phyloP scores from a whole-genome alignment of 2,797 vertebrate genomes.

The Lithobates pipiens region DNA sequence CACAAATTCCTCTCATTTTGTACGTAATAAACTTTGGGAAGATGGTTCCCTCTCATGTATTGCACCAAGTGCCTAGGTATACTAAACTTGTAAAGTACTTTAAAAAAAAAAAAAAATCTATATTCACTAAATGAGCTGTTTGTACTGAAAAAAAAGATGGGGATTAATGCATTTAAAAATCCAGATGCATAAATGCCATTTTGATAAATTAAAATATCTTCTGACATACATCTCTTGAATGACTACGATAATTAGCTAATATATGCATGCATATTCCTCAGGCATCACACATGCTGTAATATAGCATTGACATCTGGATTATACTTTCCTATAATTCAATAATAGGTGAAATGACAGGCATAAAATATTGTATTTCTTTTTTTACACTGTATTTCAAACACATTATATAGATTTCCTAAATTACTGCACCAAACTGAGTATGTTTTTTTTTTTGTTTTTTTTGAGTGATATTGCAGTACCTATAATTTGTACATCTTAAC shows the following conservation, averaged over 20 bases:
- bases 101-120: no score
- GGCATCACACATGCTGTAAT: constrained; percentile 46
- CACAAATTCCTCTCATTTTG: no score
- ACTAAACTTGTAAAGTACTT: no score
- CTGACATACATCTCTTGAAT: constrained; percentile 24
- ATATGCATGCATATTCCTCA: constrained; percentile 29
- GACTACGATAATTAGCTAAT: constrained; percentile 41
- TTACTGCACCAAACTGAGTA: no score
- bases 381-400: background rate
- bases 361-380: background rate
- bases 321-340: constrained; percentile 9
- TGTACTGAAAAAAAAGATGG: background rate
- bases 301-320: constrained; percentile 25
- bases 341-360: background rate
- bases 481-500: no score
- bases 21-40: no score
- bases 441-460: no score
- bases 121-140: background rate
- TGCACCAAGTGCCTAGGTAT: no score
- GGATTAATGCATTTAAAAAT: constrained; percentile 2
- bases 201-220: constrained; percentile 22
- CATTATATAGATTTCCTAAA: background rate
- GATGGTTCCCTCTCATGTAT: no score
- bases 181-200: constrained; percentile 44
- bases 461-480: no score